These are phyloP conservation scores for Galeopterus variegatus DNA, from an alignment of 2,113 vertebrate species.

Conservation along the genomic window DNA sequence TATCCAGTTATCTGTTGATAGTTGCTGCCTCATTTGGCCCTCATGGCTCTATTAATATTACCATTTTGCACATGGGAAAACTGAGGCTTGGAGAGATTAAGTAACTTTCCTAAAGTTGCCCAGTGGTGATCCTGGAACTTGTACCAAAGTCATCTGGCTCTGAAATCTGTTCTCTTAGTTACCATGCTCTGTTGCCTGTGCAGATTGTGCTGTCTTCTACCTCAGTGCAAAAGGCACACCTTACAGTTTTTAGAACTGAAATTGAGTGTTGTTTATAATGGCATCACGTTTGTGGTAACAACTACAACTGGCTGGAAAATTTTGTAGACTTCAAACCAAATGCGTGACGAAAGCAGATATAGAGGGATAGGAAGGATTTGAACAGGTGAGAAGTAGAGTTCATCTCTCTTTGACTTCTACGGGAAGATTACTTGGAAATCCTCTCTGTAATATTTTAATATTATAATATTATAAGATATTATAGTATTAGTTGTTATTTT, in stretches of 20 bases:
- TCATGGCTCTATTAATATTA: neutral
- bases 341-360: neutral
- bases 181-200: neutral
- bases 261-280: neutral
- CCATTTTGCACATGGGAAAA: neutral
- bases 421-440: neutral
- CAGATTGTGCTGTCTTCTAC: neutral
- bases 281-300: neutral
- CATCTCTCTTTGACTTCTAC: neutral
- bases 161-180: neutral
- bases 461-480: neutral
- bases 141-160: neutral
- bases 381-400: neutral
- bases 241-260: slow-evolving; percentile 14
- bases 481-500: neutral
- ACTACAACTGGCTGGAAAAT: neutral
- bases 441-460: neutral
- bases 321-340: slow-evolving; percentile 13
- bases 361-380: neutral
- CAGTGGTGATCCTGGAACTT: neutral
- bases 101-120: neutral
- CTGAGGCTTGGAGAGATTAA: neutral
- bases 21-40: neutral
- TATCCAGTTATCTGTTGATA: too few relatives aligned
- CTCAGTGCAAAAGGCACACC: neutral